phyloP scores from a whole-genome alignment of 2,888 invertebrate genomes.

The Miltochrista miniata region DNA sequence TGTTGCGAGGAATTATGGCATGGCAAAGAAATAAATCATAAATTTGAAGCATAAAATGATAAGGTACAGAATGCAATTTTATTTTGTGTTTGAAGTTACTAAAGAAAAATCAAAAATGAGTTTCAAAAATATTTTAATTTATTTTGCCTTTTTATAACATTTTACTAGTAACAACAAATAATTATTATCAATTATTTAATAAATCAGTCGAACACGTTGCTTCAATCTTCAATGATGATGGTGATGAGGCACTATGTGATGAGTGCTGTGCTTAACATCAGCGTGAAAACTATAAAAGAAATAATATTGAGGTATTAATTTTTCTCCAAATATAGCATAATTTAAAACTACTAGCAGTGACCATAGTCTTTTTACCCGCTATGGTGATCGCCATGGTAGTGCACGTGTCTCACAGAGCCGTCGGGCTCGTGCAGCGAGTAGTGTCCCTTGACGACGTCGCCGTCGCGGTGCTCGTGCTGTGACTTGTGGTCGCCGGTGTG shows the following conservation, averaged over 20 bases:
- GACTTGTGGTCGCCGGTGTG: slow-evolving; percentile 78
- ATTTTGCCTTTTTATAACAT: background rate
- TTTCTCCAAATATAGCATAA: no score
- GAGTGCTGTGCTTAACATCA: slow-evolving; percentile 47
- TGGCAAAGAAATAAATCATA: no score
- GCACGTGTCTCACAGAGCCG: slow-evolving; percentile 74
- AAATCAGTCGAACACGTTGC: background rate
- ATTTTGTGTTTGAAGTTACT: no score
- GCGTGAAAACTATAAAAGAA: slow-evolving; percentile 52
- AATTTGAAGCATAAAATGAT: no score
- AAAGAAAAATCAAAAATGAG: no score
- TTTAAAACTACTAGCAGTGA: background rate
- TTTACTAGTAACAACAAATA: no score
- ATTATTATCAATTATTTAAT: background rate
- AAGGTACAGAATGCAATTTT: no score
- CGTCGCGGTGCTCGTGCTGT: slow-evolving; percentile 68
- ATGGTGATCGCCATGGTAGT: slow-evolving; percentile 74
- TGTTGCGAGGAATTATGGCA: no score
- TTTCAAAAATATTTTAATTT: no score
- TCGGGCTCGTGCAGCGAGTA: slow-evolving; percentile 70
- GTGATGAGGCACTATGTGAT: slow-evolving; percentile 39
- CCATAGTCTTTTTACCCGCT: slow-evolving; percentile 48
- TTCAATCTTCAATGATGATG: slow-evolving; percentile 19
- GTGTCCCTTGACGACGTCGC: slow-evolving; percentile 63
- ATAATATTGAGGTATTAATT: background rate